phyloP scores from a whole-genome alignment of 2,113 vertebrate species.

The Cynopterus brachyotis region DNA sequence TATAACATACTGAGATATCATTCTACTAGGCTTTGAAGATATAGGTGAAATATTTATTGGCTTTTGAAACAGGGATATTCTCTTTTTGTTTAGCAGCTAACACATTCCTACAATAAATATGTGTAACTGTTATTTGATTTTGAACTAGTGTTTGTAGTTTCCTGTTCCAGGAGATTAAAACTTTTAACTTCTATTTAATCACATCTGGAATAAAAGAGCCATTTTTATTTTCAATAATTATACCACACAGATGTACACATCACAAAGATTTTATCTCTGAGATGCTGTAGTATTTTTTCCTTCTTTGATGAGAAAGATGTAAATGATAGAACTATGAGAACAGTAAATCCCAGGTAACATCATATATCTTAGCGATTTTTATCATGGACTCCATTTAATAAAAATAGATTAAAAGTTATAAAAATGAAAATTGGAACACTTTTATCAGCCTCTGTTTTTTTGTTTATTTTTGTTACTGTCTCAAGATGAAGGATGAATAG shows the following conservation, averaged over 20 bases:
- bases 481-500: not conserved
- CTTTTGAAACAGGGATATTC: not conserved
- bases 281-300: not conserved
- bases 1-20: not conserved
- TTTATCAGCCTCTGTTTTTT: not conserved
- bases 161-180: not conserved
- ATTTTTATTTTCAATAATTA: not conserved
- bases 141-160: not conserved
- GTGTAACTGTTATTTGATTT: not conserved
- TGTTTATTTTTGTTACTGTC: not conserved
- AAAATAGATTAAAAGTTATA: not conserved
- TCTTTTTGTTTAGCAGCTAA: not conserved
- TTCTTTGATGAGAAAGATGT: not conserved
- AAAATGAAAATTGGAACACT: not conserved
- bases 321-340: not conserved
- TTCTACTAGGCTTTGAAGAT: not conserved
- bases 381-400: not conserved
- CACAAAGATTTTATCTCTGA: not conserved
- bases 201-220: not conserved
- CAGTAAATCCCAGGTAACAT: not conserved
- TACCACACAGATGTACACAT: not conserved
- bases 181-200: not conserved
- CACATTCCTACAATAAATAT: not conserved
- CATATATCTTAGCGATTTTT: not conserved
- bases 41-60: not conserved